A percentile compares a stretch with the other conserved stretches of the same genome.
These are phyloP conservation scores for Crossaster papposus DNA, from an alignment of 53 echinoderm and acorn worm genomes.

Conservation along the genomic window DNA sequence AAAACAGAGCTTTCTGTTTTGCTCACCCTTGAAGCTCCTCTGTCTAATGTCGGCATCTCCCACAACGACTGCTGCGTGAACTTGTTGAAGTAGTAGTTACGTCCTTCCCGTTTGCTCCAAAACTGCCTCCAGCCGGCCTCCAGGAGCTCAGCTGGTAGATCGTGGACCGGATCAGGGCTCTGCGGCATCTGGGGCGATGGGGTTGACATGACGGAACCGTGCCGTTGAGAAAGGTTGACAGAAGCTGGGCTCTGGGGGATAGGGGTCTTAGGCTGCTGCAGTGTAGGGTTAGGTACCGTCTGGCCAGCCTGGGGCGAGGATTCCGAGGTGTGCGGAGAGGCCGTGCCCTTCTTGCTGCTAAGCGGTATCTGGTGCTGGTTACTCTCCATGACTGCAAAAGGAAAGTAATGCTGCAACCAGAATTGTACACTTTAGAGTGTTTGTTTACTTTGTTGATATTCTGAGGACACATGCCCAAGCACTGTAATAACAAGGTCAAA, in stretches of 20 bases:
- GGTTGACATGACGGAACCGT: constrained; percentile 28
- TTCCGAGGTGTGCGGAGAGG: neutral
- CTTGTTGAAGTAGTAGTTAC: constrained; percentile 97
- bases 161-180: constrained; percentile 96
- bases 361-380: constrained; percentile 21
- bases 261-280: constrained; percentile 67
- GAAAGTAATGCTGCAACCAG: neutral
- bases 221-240: constrained; percentile 36
- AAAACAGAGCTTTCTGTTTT: neutral
- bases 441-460: neutral
- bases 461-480: constrained; percentile 11
- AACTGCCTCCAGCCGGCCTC: constrained; percentile 95
- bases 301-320: constrained; percentile 38
- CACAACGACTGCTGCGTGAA: constrained; percentile 88
- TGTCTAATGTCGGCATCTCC: constrained; percentile 91
- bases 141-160: constrained; percentile 86
- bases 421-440: constrained; percentile 14
- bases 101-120: constrained; percentile 92
- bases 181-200: constrained; percentile 74
- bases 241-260: constrained; percentile 88
- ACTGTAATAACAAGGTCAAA: constrained; percentile 29
- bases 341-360: neutral
- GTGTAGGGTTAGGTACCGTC: constrained; percentile 22
- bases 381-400: constrained; percentile 2
- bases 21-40: constrained; percentile 82